These are phyloP conservation scores for Drosophila mimica DNA, from an alignment of 2,888 invertebrate species.

Conservation along the genomic window DNA sequence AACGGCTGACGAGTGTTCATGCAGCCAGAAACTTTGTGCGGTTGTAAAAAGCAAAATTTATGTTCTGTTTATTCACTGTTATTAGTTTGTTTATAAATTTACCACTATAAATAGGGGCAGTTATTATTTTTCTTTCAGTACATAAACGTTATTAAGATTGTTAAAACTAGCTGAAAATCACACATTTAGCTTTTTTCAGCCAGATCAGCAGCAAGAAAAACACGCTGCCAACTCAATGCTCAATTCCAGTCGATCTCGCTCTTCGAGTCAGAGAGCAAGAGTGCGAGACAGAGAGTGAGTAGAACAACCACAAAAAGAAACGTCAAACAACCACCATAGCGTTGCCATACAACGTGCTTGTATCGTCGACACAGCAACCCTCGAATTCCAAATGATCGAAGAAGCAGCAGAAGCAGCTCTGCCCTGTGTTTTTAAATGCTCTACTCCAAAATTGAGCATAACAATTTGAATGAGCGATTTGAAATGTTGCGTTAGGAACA, in stretches of 20 bases:
- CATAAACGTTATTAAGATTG: background rate
- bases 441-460: conserved; percentile 21
- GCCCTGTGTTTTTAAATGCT: conserved; percentile 37
- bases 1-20: background rate
- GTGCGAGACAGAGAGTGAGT: conserved; percentile 14
- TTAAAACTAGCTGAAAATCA: background rate
- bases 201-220: background rate
- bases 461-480: conserved; percentile 3
- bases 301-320: conserved; percentile 61
- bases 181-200: conserved; percentile 3
- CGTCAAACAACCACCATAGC: conserved; percentile 73
- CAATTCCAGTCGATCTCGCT: conserved; percentile 21
- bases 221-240: conserved; percentile 20
- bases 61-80: background rate
- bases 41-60: background rate
- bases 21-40: background rate
- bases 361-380: conserved; percentile 56
- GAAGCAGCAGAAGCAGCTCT: conserved; percentile 22
- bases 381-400: conserved; percentile 58
- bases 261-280: conserved; percentile 9
- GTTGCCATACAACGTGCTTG: conserved; percentile 49
- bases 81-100: background rate
- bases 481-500: background rate
- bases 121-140: background rate
- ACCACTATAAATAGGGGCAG: background rate